Base-by-base conservation (phyloP, 2,797 vertebrate genomes). In the Sebastes cheni region DNA sequence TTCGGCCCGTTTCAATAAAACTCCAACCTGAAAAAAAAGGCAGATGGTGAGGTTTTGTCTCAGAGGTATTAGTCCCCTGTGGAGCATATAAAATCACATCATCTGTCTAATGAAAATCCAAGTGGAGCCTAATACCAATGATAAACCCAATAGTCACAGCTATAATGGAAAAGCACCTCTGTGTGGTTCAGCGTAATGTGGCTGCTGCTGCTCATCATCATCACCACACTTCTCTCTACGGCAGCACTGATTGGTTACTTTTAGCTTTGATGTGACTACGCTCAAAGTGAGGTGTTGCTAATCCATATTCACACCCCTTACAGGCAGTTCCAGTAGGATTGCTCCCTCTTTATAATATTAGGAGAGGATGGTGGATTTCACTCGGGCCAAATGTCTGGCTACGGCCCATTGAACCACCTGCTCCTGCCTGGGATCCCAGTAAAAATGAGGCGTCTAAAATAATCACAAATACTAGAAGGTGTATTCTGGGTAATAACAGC, bases 91-190 rank as follows among this genome's bases (percentile, higher is more conserved):
- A 73, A 90, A 88, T 79, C 83, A 85, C 84, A 84, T 72, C 67
- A 84, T 83, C 90, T 72, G 82, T 89, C 82, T 86, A 90, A 91
- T 89, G 88, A 81, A 83, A 88, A 89, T 86, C 86, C 86, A 89
- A 87, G 85, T 82, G 75, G 80, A 77, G 65, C 67, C 36, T 82
- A 88, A 87, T 77, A 74, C 65, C 65, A 67, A 75, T 60, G 75
- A 88, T 39, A 86, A 90, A 89, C 13, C 78, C 77, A 80, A 76
- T 67, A 77, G 82, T 88, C 76, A 77, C 84, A 85, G 89, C 64
- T 82, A 25, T 85, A 82, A 88, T 84, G 67, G 71, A 83, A 85
- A 84, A 76, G 72, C 67, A 59, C 67, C 69, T 74, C 67, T 72
- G 74, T 70, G 74, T 73, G 75, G 73, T 60, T 73, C 27, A 46